Percentiles rank a stretch among this genome's conserved stretches.
Conservation (phyloP, 1,140 invertebrate genomes). For the Apis mellifera region Amel_HAv3.1 CM009937.2:2903501-2904000, state of each 20-base stretch:
- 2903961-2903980: constrained; percentile 19
- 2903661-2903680: constrained; percentile 2
- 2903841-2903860: constrained; percentile 10
- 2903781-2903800: neutral
- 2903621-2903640: too few species aligned
- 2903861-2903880: neutral
- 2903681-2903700: neutral
- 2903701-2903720: neutral
- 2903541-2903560: too few species aligned
- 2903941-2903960: neutral
- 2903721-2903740: neutral
- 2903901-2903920: constrained; percentile 32
- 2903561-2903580: too few species aligned
- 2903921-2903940: constrained; percentile 24
- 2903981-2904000: constrained; percentile 1
- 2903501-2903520: too few species aligned
- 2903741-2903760: neutral
- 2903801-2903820: neutral
- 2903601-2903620: too few species aligned
- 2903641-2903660: neutral
- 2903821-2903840: neutral
- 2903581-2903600: too few species aligned
- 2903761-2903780: too few species aligned
- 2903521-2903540: too few species aligned
- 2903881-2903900: constrained; percentile 8